Evolutionary conservation across 2,888 invertebrate genomes (phyloP).

Genomic region (Neelides folsomi): DNA sequence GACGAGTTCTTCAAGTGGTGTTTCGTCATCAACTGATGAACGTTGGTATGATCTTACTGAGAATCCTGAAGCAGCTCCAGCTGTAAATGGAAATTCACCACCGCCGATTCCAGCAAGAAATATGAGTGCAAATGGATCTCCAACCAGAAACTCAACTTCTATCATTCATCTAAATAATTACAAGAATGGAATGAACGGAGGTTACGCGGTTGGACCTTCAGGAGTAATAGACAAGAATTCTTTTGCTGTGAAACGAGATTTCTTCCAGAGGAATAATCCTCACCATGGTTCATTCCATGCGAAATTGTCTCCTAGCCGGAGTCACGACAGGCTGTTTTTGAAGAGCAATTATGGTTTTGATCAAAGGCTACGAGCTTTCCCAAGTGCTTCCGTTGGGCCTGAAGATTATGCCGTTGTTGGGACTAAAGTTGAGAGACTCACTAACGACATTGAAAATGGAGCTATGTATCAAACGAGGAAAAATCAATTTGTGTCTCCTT

Average conservation of each 20-base stretch:
- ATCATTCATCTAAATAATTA: slow-evolving; percentile 7
- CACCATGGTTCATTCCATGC: slow-evolving; percentile 31
- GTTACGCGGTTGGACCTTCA: not conserved
- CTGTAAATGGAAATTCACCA: slow-evolving; percentile 16
- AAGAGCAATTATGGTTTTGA: slow-evolving; percentile 29
- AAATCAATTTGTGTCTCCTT: slow-evolving; percentile 10
- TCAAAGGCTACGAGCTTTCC: slow-evolving; percentile 20
- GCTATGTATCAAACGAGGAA: slow-evolving; percentile 1
- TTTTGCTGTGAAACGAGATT: slow-evolving; percentile 23
- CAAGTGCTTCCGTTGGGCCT: slow-evolving; percentile 14
- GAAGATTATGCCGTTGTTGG: slow-evolving; percentile 10
- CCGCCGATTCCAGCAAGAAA: slow-evolving; percentile 30
- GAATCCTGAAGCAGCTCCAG: slow-evolving; percentile 31
- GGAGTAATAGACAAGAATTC: slow-evolving; percentile 15
- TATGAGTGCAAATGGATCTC: not conserved
- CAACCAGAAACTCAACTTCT: too few relatives aligned
- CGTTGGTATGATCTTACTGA: slow-evolving; percentile 45
- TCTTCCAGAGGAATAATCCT: slow-evolving; percentile 28
- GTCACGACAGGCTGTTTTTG: slow-evolving; percentile 28
- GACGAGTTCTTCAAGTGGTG: slow-evolving; percentile 51
- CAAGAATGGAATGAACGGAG: slow-evolving; percentile 3
- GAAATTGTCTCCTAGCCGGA: slow-evolving; percentile 27
- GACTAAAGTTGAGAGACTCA: not conserved
- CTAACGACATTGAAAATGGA: not conserved
- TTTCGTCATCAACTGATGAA: slow-evolving; percentile 47